These are phyloP conservation scores for Lerema accius DNA, from an alignment of 1,140 invertebrate species.

Conservation along the genomic window DNA sequence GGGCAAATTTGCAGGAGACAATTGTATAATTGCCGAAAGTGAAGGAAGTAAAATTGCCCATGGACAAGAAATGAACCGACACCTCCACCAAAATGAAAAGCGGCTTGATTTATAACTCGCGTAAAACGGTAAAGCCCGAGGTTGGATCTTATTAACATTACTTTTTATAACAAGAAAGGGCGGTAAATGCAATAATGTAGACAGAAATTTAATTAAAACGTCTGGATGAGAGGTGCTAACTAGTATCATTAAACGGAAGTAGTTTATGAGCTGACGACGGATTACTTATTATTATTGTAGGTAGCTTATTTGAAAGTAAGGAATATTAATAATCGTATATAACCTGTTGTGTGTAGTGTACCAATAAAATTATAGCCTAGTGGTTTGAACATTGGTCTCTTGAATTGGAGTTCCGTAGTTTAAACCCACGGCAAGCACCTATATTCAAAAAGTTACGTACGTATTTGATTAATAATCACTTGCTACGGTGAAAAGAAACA, in stretches of 20 bases:
- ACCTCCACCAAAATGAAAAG: slow-evolving; percentile 76
- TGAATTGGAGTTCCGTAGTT: no score
- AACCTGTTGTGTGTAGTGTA: no score
- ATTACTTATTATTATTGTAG: neutral
- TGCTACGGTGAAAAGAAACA: no score
- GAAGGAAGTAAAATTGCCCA: slow-evolving; percentile 53
- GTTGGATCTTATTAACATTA: slow-evolving; percentile 78
- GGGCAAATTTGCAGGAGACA: neutral
- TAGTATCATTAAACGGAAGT: slow-evolving; percentile 44
- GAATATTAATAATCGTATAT: no score
- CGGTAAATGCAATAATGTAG: slow-evolving; percentile 74
- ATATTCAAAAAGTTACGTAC: no score
- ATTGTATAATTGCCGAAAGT: slow-evolving; percentile 6
- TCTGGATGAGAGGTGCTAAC: slow-evolving; percentile 60
- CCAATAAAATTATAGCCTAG: no score
- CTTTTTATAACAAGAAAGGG: slow-evolving; percentile 73
- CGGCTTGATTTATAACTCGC: slow-evolving; percentile 73
- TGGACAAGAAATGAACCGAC: slow-evolving; percentile 73
- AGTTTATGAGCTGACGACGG: slow-evolving; percentile 13
- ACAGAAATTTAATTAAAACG: slow-evolving; percentile 79
- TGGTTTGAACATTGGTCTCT: no score
- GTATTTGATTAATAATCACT: no score
- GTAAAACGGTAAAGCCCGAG: slow-evolving; percentile 68
- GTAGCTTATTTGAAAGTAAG: no score
- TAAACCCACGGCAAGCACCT: no score